These are phyloP conservation scores for Laupala kohalensis DNA, from an alignment of 1,140 invertebrate genomes.

Conservation along the genomic window DNA sequence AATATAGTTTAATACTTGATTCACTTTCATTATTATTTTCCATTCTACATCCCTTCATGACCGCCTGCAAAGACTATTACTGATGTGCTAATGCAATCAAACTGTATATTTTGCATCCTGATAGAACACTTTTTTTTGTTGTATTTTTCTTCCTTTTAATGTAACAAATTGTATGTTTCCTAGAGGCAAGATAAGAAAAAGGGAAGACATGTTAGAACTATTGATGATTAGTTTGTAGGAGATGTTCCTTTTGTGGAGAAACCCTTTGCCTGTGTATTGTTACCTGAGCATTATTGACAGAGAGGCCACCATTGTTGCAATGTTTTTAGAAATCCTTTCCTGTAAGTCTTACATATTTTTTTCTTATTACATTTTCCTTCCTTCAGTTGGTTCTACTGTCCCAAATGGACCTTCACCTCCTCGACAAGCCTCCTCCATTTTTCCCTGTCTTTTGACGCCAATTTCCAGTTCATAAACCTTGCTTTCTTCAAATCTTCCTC, in stretches of 20 bases:
- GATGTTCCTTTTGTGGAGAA: slow-evolving; percentile 68
- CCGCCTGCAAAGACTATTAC: neutral
- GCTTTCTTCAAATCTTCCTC: no score
- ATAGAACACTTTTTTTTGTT: neutral
- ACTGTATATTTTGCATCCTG: neutral
- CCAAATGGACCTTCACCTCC: no score
- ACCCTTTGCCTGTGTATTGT: slow-evolving; percentile 56
- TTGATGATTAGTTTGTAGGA: slow-evolving; percentile 42
- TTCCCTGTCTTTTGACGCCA: slow-evolving; percentile 17
- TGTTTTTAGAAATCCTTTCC: slow-evolving; percentile 27
- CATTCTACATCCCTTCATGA: neutral
- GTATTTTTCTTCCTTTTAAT: no score
- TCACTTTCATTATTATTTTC: neutral
- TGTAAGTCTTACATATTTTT: slow-evolving; percentile 28
- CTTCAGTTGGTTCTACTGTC: no score
- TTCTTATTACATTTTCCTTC: neutral
- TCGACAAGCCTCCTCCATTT: no score
- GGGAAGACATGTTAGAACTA: slow-evolving; percentile 39
- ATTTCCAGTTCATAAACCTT: no score
- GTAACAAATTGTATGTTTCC: slow-evolving; percentile 7
- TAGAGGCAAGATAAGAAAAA: slow-evolving; percentile 26
- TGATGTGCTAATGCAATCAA: neutral
- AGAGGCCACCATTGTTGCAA: slow-evolving; percentile 68
- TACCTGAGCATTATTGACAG: slow-evolving; percentile 37
- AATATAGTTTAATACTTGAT: neutral